Evolutionary conservation across 2,113 vertebrate genomes (phyloP).

Genomic region (Cnemophilus loriae): DNA sequence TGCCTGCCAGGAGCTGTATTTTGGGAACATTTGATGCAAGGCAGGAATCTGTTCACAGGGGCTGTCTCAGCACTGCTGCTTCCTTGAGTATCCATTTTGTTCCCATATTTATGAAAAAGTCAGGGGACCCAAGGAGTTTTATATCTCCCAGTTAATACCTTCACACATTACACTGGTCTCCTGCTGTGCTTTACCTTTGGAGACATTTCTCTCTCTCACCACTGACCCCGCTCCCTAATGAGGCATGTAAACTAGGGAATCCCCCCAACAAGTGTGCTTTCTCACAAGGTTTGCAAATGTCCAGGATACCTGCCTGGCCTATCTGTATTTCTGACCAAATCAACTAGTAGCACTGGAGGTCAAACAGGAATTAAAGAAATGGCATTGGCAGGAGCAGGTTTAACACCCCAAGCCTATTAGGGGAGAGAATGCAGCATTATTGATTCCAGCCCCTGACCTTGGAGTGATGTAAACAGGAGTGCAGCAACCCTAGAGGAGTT

Average conservation of each 20-base stretch:
- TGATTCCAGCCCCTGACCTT: constrained; percentile 6
- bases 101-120: background rate
- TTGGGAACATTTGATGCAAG: background rate
- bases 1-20: background rate
- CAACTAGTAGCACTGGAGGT: background rate
- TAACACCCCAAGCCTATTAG: background rate
- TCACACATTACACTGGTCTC: background rate
- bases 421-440: background rate
- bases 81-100: background rate
- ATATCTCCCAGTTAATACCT: background rate
- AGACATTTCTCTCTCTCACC: background rate
- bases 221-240: background rate
- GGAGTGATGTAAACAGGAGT: background rate
- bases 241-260: background rate
- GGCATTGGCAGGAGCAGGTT: background rate
- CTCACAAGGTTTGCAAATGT: background rate
- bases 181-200: background rate
- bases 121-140: background rate
- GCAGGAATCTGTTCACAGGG: background rate
- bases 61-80: background rate
- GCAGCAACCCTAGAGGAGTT: background rate
- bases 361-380: background rate
- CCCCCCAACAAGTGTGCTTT: background rate
- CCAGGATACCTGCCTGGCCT: background rate
- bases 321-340: background rate